Base-by-base conservation (phyloP, 2,113 vertebrate genomes). In the Pavo muticus region DNA sequence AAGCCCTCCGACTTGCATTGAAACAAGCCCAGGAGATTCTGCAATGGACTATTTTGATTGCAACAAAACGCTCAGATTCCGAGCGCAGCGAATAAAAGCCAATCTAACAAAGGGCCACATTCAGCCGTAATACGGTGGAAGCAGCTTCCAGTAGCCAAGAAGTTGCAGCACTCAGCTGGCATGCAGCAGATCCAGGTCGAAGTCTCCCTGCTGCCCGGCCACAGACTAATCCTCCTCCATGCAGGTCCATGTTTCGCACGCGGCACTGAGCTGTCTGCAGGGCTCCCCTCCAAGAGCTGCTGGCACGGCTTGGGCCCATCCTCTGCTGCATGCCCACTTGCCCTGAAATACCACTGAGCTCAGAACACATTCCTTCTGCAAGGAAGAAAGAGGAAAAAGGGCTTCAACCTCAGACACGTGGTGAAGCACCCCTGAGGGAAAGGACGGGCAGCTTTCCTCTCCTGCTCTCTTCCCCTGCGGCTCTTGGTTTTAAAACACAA, bases 231-330 rank as follows among this genome's bases (percentile, higher is more conserved):
- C 71, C 67, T 39, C 13, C 59, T 57, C 25, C 37, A 10, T 2
- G 32, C 52, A 60, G 70, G 84, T n/a, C 56, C 3, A 3, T 0
- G 0, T 40, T 82, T 59, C 0, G 0, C 77, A 23, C 1, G 1
- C 84, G n/a, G 1, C 1, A 2, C 63, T n/a, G 56, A 54, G 68
- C 63, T 40, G 79, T n/a, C 56, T 32, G 68, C 63, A 9, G 48
- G 61, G 56, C 40, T 82, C 56, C 54, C 24, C 44, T 68, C 32
- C 67, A 56, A 8, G 37, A 37, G 61, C 52, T 14, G 24, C 17
- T 42, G 30, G 47, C 1, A 2, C 5, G 2, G 70, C 67, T 48
- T 7, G 25, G 76, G 65, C 11, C 60, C 4, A 50, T 68, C 64
- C 40, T 37, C 42, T 25, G 5, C 47, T 3, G 0, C 4, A 24